These are phyloP conservation scores for Helicoverpa armigera DNA, from an alignment of 1,140 invertebrate species.

Conservation along the genomic window DNA sequence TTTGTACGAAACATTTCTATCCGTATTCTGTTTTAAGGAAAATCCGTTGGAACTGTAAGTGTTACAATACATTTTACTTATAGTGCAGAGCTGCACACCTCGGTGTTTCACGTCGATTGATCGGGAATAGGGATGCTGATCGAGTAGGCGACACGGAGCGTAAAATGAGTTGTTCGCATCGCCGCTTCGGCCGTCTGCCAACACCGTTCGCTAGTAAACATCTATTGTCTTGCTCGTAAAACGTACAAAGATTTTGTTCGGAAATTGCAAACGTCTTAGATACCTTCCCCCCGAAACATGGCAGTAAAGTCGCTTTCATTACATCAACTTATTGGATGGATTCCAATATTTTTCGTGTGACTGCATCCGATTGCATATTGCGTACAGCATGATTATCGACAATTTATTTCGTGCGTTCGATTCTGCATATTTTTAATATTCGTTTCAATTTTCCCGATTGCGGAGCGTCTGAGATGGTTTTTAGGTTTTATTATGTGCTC, in stretches of 20 bases:
- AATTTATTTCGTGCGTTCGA: slow-evolving; percentile 29
- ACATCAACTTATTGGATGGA: slow-evolving; percentile 78
- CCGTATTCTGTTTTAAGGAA: slow-evolving; percentile 46
- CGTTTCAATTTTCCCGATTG: slow-evolving; percentile 32
- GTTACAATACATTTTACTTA: slow-evolving; percentile 47
- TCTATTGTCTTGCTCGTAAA: slow-evolving; percentile 79
- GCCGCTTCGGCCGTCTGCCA: slow-evolving; percentile 73
- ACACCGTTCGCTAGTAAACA: slow-evolving; percentile 68
- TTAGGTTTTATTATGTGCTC: neutral
- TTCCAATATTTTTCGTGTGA: slow-evolving; percentile 81
- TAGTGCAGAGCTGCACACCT: slow-evolving; percentile 52
- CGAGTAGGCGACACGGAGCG: slow-evolving; percentile 76
- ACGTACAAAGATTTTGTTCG: slow-evolving; percentile 77
- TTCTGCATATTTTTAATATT: slow-evolving; percentile 24
- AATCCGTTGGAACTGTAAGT: slow-evolving; percentile 36
- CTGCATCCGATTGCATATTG: slow-evolving; percentile 71
- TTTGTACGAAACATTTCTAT: slow-evolving; percentile 47
- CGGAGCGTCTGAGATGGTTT: slow-evolving; percentile 14
- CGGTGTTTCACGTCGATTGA: slow-evolving; percentile 71
- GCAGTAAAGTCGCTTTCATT: slow-evolving; percentile 82
- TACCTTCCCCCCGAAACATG: slow-evolving; percentile 53
- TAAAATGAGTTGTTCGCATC: slow-evolving; percentile 84
- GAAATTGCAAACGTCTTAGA: slow-evolving; percentile 78
- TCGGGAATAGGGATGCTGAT: slow-evolving; percentile 70
- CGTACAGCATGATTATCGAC: slow-evolving; percentile 41